phyloP scores from a whole-genome alignment of 2,888 invertebrate species.

The Tiphia femorata region DNA sequence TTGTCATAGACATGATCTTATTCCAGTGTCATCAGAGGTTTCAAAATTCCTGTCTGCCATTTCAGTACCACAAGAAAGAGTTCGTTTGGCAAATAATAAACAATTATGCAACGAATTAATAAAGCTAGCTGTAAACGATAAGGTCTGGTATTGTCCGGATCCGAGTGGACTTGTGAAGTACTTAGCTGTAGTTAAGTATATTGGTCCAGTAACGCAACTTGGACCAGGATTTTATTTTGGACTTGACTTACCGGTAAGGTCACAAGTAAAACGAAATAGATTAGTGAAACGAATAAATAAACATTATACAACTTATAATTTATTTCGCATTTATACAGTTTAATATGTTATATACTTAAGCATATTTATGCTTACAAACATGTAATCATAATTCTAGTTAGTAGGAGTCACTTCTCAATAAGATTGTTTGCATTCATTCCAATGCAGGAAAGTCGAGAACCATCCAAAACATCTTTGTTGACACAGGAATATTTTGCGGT shows the following conservation, averaged over 20 bases:
- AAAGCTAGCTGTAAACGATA: slow-evolving; percentile 47
- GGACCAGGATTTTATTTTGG: slow-evolving; percentile 72
- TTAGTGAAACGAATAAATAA: not conserved
- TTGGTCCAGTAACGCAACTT: slow-evolving; percentile 72
- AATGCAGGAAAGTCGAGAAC: slow-evolving; percentile 43
- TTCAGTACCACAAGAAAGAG: slow-evolving; percentile 70
- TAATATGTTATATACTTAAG: no score
- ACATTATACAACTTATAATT: no score
- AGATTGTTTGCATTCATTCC: no score
- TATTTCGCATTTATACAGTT: no score
- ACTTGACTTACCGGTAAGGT: slow-evolving; percentile 72
- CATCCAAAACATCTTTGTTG: slow-evolving; percentile 33
- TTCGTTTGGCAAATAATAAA: slow-evolving; percentile 69
- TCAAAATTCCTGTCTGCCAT: slow-evolving; percentile 72
- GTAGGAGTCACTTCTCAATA: no score
- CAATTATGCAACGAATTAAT: slow-evolving; percentile 68
- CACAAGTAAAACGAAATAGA: no score
- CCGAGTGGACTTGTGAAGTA: slow-evolving; percentile 29
- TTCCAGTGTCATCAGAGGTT: slow-evolving; percentile 57
- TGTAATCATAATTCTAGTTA: no score
- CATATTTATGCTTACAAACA: no score
- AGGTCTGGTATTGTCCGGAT: slow-evolving; percentile 51
- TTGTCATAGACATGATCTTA: slow-evolving; percentile 53
- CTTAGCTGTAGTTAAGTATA: slow-evolving; percentile 70
- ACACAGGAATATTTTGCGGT: slow-evolving; percentile 43